A percentile compares a stretch with the other conserved stretches of the same genome.
phyloP scores from a whole-genome alignment of 2,888 invertebrate species.

The Megamerina dolium region DNA sequence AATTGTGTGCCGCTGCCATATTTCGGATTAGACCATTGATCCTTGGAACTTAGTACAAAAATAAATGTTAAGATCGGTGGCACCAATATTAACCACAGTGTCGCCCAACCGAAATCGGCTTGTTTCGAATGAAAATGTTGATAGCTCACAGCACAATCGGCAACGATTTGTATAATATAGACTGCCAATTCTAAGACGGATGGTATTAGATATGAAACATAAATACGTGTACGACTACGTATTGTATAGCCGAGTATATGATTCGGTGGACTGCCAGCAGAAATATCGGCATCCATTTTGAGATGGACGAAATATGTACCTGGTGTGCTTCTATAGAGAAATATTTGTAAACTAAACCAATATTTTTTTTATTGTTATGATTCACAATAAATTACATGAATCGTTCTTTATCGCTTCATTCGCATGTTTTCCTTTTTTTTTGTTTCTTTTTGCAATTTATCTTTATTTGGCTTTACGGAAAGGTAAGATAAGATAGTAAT shows the following conservation, averaged over 20 bases:
- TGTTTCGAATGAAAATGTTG: slow-evolving; percentile 60
- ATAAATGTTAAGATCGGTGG: slow-evolving; percentile 57
- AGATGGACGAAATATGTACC: neutral
- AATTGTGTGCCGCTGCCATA: slow-evolving; percentile 29
- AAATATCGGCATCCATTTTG: slow-evolving; percentile 35
- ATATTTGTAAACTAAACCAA: too few relatives aligned
- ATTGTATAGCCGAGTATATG: slow-evolving; percentile 43
- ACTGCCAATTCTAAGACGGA: slow-evolving; percentile 56
- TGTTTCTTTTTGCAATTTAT: too few relatives aligned
- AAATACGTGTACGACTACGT: slow-evolving; percentile 44
- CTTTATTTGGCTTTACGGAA: too few relatives aligned
- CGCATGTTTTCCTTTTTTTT: too few relatives aligned
- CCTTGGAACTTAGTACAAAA: slow-evolving; percentile 56
- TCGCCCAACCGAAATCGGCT: slow-evolving; percentile 51
- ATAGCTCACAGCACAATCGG: slow-evolving; percentile 61
- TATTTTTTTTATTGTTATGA: too few relatives aligned
- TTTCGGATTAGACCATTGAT: slow-evolving; percentile 52
- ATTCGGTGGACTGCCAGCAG: slow-evolving; percentile 34
- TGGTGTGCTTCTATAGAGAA: too few relatives aligned
- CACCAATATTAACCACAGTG: slow-evolving; percentile 50
- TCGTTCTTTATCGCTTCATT: too few relatives aligned
- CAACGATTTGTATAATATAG: slow-evolving; percentile 62
- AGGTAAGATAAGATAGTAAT: slow-evolving; percentile 29
- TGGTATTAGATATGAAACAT: slow-evolving; percentile 52
- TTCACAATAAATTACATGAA: too few relatives aligned